Percentiles rank a stretch among this genome's conserved stretches.
phyloP scores from a whole-genome alignment of 2,888 invertebrate species.

The Leucozona laternaria region DNA sequence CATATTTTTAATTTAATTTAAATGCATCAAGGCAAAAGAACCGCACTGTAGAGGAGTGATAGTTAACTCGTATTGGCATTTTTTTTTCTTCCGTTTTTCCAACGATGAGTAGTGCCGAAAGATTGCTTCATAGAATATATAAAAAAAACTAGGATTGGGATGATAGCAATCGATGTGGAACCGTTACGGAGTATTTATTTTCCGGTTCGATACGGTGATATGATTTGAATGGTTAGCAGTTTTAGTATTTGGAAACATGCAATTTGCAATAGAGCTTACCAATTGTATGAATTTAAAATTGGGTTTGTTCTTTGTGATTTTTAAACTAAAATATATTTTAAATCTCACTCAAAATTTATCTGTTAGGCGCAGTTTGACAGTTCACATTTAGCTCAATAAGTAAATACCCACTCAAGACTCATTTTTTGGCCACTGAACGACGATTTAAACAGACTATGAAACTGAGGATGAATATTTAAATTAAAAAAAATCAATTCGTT shows the following conservation, averaged over 20 bases:
- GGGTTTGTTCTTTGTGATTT: neutral
- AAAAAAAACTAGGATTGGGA: constrained; percentile 58
- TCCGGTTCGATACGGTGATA: constrained; percentile 76
- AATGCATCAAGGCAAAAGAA: neutral
- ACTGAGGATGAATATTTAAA: no score
- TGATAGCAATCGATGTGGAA: constrained; percentile 73
- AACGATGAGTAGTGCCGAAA: constrained; percentile 1
- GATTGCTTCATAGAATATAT: constrained; percentile 63
- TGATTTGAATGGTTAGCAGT: constrained; percentile 66
- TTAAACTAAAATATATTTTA: neutral
- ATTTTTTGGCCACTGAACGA: no score
- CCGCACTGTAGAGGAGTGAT: constrained; percentile 46
- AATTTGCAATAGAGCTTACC: constrained; percentile 23
- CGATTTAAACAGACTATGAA: no score
- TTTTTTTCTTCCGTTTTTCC: constrained; percentile 10
- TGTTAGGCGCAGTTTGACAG: no score
- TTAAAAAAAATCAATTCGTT: no score
- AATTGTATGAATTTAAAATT: constrained; percentile 17
- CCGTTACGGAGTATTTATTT: constrained; percentile 76
- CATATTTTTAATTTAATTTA: neutral
- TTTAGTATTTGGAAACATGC: constrained; percentile 48
- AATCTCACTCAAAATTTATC: no score
- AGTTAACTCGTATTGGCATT: constrained; percentile 55
- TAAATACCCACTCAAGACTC: no score
- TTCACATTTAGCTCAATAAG: no score